Evolutionary conservation across 2,888 invertebrate species (phyloP).

Genomic region (Ctenicera cuprea): DNA sequence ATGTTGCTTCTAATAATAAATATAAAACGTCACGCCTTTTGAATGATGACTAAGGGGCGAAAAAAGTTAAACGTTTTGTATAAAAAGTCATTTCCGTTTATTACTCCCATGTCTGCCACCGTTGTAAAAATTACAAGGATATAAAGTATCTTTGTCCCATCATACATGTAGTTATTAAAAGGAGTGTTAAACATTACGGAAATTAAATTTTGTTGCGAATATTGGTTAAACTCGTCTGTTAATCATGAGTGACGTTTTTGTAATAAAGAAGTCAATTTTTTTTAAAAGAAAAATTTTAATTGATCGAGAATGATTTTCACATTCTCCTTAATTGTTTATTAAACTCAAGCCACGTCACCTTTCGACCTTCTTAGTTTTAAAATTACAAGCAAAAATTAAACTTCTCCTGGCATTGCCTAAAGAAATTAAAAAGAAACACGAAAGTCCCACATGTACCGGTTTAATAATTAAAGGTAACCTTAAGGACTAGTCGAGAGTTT

Average conservation of each 20-base stretch:
- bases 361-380: no score
- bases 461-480: no score
- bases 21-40: slow-evolving; percentile 4
- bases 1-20: not conserved
- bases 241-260: not conserved
- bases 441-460: no score
- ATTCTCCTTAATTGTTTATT: no score
- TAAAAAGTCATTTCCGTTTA: slow-evolving; percentile 35
- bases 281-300: slow-evolving; percentile 1
- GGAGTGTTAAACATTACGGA: no score
- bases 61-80: slow-evolving; percentile 17
- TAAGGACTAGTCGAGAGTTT: no score
- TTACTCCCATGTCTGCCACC: slow-evolving; percentile 14
- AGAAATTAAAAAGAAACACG: no score
- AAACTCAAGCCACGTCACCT: no score
- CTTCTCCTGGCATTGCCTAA: no score
- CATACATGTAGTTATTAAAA: not conserved
- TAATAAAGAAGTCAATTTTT: slow-evolving; percentile 8
- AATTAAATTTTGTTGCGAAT: no score
- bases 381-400: no score
- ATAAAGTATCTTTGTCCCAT: not conserved
- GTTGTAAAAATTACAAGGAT: not conserved
- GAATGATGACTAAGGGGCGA: slow-evolving; percentile 10
- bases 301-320: not conserved
- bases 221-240: no score